Evolutionary conservation across 2,888 invertebrate genomes (phyloP).

Genomic region (Drepana falcataria): DNA sequence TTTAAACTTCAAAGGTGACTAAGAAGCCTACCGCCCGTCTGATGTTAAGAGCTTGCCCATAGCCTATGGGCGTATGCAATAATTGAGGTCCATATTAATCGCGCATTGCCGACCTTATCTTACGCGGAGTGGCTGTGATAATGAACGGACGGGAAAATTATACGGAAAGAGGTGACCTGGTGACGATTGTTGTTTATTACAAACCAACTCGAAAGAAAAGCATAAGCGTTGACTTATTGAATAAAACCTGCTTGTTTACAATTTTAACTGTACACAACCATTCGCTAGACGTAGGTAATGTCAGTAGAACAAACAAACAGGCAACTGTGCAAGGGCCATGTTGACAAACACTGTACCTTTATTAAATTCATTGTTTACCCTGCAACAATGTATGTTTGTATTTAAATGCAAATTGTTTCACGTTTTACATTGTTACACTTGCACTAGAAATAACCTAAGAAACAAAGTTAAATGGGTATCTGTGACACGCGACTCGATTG

Average conservation of each 20-base stretch:
- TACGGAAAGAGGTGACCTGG: too few relatives aligned
- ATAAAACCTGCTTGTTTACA: constrained; percentile 1
- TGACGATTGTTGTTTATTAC: neutral
- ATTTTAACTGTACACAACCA: constrained; percentile 13
- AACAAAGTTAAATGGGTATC: constrained; percentile 7
- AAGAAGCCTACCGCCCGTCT: too few relatives aligned
- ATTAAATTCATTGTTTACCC: constrained; percentile 57
- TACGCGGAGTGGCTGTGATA: too few relatives aligned
- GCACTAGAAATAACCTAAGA: constrained; percentile 28
- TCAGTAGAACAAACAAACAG: constrained; percentile 22
- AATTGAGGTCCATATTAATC: too few relatives aligned
- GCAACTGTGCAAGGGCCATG: constrained; percentile 44
- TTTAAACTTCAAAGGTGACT: too few relatives aligned
- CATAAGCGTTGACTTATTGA: neutral
- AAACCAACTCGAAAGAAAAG: neutral
- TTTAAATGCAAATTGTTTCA: constrained; percentile 52
- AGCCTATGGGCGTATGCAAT: too few relatives aligned
- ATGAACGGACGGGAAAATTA: too few relatives aligned
- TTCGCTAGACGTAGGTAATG: constrained; percentile 18
- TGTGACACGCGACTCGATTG: neutral
- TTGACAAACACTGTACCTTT: constrained; percentile 63
- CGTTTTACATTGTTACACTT: constrained; percentile 39
- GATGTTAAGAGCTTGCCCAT: too few relatives aligned
- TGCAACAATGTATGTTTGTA: constrained; percentile 55
- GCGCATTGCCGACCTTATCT: too few relatives aligned